Evolutionary conservation across 2,113 vertebrate genomes (phyloP), one percentile per base, ranked within the genome.

Genomic region (Trichechus manatus): DNA sequence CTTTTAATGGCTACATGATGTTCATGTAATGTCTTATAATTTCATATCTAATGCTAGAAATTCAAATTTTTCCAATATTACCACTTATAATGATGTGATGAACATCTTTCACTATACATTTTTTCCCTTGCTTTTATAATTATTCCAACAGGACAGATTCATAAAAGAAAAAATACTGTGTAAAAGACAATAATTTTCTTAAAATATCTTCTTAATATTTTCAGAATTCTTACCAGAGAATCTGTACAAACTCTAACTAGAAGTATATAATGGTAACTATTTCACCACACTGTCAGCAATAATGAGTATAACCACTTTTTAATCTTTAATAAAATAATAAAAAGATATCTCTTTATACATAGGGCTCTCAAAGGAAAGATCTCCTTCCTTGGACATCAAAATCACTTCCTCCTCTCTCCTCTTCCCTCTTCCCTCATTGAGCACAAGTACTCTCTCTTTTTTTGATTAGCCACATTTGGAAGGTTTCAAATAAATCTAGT

Each of bases 121-220:
- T 88, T 56, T 56, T 36, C 64, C 39, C 11, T 3, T 36, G 39
- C 29, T 23, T 70, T 87, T 23, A 86, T 85, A 64, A 66, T 89
- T 92, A 92, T 79, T 89, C 90, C 47, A 93, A 84, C 13, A 87
- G 11, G 17, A 83, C 11, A 84, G 33, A 85, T 91, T 80, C 23
- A 42, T 79, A 39, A 83, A 66, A 53, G 31, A 33, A 83, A 95
- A 78, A 91, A 72, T 81, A 64, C 5, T 81, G 0, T 19, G 20
- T 70, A 70, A 87, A 82, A 93, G 2, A 23, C 82, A 95, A 91
- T 78, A 31, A 79, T 81, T 63, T 87, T 47, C 8, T 91, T 61
- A 75, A 53, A 78, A 9, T 33, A 50, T 88, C 47, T 92, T 90
- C 19, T 19, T 93, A 36, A 36, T 83, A 31, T 66, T 92, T 90